Evolutionary conservation across 2,113 vertebrate species (phyloP).

Genomic region (Halichoeres trimaculatus): DNA sequence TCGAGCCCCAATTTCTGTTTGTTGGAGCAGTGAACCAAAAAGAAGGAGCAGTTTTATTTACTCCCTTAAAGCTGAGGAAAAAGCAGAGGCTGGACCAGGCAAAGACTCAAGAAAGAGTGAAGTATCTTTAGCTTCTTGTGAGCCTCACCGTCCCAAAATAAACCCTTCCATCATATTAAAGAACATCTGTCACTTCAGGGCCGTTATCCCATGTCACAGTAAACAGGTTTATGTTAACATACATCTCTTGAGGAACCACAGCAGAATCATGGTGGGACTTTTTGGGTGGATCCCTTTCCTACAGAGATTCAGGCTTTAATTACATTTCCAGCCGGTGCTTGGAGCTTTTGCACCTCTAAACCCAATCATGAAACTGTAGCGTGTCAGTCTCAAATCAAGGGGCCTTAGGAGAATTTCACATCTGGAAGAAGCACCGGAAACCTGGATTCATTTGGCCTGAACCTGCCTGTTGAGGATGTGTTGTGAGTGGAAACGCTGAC

Average conservation of each 20-base stretch:
- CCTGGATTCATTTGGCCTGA: constrained; percentile 7
- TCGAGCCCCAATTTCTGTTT: constrained; percentile 33
- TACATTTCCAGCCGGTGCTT: constrained; percentile 68
- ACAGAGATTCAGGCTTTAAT: constrained; percentile 68
- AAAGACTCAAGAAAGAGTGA: too few species aligned
- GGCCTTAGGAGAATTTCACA: constrained; percentile 27
- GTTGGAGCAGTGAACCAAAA: constrained; percentile 16
- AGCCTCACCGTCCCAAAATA: too few species aligned
- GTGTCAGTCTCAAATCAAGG: constrained; percentile 30
- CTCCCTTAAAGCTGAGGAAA: neutral
- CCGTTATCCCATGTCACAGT: constrained; percentile 70
- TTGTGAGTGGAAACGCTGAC: neutral
- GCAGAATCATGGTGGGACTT: constrained; percentile 58
- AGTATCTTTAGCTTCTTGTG: too few species aligned
- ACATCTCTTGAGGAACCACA: constrained; percentile 66
- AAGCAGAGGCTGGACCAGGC: too few species aligned
- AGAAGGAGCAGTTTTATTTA: constrained; percentile 32
- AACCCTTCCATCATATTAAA: constrained; percentile 57
- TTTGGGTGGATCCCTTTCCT: constrained; percentile 57
- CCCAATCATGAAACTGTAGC: constrained; percentile 53
- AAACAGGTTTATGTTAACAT: constrained; percentile 80
- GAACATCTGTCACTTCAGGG: constrained; percentile 76
- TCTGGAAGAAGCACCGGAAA: constrained; percentile 39
- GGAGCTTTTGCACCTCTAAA: constrained; percentile 60
- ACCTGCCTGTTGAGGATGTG: constrained; percentile 10